Conservation (phyloP, 2,797 vertebrate species). For the Spheniscus humboldti region DNA sequence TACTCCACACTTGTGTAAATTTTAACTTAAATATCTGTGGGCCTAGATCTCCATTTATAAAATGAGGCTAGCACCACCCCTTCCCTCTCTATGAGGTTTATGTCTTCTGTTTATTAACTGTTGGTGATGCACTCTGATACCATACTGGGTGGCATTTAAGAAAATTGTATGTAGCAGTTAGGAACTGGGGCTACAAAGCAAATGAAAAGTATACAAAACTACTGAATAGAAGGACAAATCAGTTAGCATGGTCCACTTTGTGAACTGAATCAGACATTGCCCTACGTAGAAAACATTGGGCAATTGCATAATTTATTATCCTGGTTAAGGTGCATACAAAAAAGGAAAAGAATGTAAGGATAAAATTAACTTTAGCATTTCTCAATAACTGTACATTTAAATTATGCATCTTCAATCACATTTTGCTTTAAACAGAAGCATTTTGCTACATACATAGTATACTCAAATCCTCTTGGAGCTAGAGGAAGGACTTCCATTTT, state of each 20-base stretch:
- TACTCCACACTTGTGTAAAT: background rate
- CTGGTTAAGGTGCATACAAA: background rate
- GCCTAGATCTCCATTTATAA: background rate
- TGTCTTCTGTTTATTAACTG: background rate
- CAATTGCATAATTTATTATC: background rate
- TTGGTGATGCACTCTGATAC: background rate
- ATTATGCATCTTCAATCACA: background rate
- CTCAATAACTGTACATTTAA: background rate
- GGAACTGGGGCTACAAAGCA: background rate
- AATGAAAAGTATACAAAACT: background rate
- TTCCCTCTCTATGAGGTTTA: background rate
- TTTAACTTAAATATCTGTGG: background rate
- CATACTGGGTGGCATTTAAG: background rate
- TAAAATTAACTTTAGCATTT: background rate
- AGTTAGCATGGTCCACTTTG: background rate
- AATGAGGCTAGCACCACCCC: background rate
- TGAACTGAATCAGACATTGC: background rate
- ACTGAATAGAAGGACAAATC: background rate
- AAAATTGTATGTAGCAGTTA: background rate
- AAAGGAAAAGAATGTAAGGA: background rate
- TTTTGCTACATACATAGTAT: background rate
- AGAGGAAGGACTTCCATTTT: background rate
- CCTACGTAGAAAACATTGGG: background rate
- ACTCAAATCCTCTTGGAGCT: background rate
- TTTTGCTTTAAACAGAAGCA: background rate